These are phyloP conservation scores for Homarus americanus DNA, from an alignment of 1,140 invertebrate genomes.

Conservation along the genomic window DNA sequence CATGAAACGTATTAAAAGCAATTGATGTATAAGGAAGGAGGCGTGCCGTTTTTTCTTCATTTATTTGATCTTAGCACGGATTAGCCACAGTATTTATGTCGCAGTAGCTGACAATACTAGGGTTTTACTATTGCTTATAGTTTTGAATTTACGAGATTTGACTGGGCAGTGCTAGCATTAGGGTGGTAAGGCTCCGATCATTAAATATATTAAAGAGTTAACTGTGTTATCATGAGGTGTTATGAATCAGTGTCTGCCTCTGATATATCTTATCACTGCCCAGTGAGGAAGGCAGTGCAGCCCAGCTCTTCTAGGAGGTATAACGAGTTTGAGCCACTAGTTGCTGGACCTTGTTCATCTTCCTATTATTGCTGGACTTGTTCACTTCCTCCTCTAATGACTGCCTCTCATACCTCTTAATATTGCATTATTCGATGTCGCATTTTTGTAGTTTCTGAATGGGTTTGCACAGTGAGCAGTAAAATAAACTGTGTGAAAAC, in stretches of 20 bases:
- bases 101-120: too few relatives aligned
- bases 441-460: slow-evolving; percentile 29
- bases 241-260: slow-evolving; percentile 34
- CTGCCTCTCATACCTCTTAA: slow-evolving; percentile 59
- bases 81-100: too few relatives aligned
- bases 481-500: background rate
- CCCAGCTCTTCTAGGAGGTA: slow-evolving; percentile 13
- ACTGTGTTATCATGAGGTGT: slow-evolving; percentile 27
- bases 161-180: slow-evolving; percentile 9
- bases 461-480: slow-evolving; percentile 35
- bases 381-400: slow-evolving; percentile 23
- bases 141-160: slow-evolving; percentile 48
- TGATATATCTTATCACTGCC: slow-evolving; percentile 51
- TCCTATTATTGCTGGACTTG: slow-evolving; percentile 20
- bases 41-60: too few relatives aligned
- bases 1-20: too few relatives aligned
- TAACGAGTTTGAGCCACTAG: background rate
- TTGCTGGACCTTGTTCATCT: slow-evolving; percentile 14
- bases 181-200: slow-evolving; percentile 30
- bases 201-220: background rate
- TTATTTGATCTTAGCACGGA: too few relatives aligned
- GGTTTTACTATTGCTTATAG: background rate
- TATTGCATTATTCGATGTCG: slow-evolving; percentile 56
- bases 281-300: slow-evolving; percentile 19
- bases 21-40: too few relatives aligned